Conservation (phyloP, 23 tunicate species). For the Halocynthia aurantium region DNA sequence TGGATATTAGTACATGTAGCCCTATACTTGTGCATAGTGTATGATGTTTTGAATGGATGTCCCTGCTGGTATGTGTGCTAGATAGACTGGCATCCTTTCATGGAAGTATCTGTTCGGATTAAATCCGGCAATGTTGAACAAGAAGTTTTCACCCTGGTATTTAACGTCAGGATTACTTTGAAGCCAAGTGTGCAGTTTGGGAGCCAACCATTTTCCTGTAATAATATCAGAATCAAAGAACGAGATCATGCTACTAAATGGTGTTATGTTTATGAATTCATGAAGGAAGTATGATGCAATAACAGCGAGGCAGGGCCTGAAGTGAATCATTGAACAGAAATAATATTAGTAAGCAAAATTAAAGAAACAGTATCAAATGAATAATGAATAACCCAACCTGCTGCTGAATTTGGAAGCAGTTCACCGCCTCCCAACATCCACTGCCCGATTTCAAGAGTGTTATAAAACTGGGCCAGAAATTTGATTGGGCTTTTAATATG, state of each 20-base stretch:
- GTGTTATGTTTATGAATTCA: no score
- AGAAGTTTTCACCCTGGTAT: constrained; percentile 44
- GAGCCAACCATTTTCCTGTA: constrained; percentile 19
- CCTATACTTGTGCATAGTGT: constrained; percentile 73
- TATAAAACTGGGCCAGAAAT: constrained; percentile 26
- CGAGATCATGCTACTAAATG: no score
- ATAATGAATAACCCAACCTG: constrained; percentile 5
- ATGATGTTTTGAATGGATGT: constrained; percentile 77
- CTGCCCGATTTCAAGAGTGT: constrained; percentile 24
- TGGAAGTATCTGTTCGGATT: constrained; percentile 38
- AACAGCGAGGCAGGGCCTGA: no score
- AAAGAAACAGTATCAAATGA: neutral
- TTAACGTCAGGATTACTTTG: constrained; percentile 4
- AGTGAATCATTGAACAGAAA: no score
- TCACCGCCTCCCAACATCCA: constrained; percentile 28
- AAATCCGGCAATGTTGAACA: constrained; percentile 57
- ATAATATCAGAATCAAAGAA: neutral
- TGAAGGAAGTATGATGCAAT: no score
- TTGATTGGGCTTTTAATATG: constrained; percentile 76
- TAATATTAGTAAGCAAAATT: neutral
- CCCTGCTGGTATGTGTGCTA: constrained; percentile 77
- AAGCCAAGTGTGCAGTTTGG: constrained; percentile 13
- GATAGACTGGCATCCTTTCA: constrained; percentile 58
- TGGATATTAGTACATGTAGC: constrained; percentile 11
- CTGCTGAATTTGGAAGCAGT: constrained; percentile 19